Conservation (phyloP, 2,797 vertebrate species). For the Melanotaenia parkinsoni region DNA sequence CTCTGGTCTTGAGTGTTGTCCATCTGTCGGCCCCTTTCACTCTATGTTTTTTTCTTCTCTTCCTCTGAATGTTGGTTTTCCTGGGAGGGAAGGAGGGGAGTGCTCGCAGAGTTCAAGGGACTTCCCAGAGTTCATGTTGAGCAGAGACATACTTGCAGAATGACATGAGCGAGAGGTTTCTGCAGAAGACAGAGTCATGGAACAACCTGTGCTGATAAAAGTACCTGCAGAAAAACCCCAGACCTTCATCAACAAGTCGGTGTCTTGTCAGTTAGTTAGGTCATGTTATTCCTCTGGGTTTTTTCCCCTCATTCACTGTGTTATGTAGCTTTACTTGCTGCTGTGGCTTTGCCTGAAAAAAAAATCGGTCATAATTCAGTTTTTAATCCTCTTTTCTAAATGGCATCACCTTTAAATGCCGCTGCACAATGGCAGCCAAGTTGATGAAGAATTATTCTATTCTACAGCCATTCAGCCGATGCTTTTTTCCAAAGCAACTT, state of each 20-base stretch:
- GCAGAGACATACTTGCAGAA: slow-evolving; percentile 57
- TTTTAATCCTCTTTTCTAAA: background rate
- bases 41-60: slow-evolving; percentile 34
- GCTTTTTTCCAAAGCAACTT: too few species aligned
- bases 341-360: background rate
- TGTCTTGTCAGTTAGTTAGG: slow-evolving; percentile 9
- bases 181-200: slow-evolving; percentile 43
- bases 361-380: background rate
- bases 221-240: slow-evolving; percentile 75
- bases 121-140: slow-evolving; percentile 83
- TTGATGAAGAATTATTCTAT: background rate
- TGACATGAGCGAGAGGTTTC: slow-evolving; percentile 28
- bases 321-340: background rate
- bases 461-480: too few species aligned
- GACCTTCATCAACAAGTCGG: slow-evolving; percentile 11
- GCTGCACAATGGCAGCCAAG: background rate
- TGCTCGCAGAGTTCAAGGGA: slow-evolving; percentile 79
- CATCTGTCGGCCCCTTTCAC: slow-evolving; percentile 23
- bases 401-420: background rate
- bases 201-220: slow-evolving; percentile 72
- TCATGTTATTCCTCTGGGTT: background rate
- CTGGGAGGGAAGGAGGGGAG: slow-evolving; percentile 55
- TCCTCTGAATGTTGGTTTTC: slow-evolving; percentile 54
- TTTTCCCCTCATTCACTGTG: background rate
- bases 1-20: slow-evolving; percentile 21